Evolutionary conservation across 2,113 vertebrate genomes (phyloP), one percentile per base, ranked within the genome.

Genomic region (Pteruthius melanotis): DNA sequence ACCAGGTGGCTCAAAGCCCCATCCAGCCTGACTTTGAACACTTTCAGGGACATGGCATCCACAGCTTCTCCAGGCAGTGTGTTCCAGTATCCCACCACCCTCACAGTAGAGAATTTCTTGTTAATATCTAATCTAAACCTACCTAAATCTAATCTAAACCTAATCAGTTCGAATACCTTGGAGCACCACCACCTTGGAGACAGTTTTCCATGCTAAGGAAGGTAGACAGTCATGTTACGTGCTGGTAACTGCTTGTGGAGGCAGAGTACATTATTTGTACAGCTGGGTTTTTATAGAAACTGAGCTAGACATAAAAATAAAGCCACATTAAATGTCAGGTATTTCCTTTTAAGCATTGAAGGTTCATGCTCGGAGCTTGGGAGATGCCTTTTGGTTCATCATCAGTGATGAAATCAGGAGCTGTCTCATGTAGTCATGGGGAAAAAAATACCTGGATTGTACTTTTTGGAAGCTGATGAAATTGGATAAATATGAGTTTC

Each of bases 311-410:
- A 1, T 4, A 52, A 21, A 78, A 63, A 35, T 12, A 53, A 79
- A 92, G 44, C 10, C 57, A 49, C 13, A 17, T 26, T 49, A 80
- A 69, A 37, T 27, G 20, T 30, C 59, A 70, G 7, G 21, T 1
- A 2, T 20, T 54, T 72, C 31, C 28, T 63, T 81, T 11, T 19
- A 47, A 33, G 10, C 47, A 30, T 16, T 57, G 42, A 50, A 63
- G 15, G 33, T 79, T 85, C 1, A 0, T 9, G 30, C 13, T 35
- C 2, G 0, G 31, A 18, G 31, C 13, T 20, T 60, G 33, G 10
- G 53, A 69, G 20, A 47, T 47, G 26, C 56, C 35, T 59, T 5
- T 47, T 81, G 31, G 31, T 56, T 77, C 20, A 49, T 45, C n/a
- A 61, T 42, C 33, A 86, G 54, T 50, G n/a, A 35, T 59, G 13